Evolutionary conservation across 2,797 vertebrate species (phyloP), one percentile per base, ranked within the genome.

Genomic region (Enteromius trimaculatus): DNA sequence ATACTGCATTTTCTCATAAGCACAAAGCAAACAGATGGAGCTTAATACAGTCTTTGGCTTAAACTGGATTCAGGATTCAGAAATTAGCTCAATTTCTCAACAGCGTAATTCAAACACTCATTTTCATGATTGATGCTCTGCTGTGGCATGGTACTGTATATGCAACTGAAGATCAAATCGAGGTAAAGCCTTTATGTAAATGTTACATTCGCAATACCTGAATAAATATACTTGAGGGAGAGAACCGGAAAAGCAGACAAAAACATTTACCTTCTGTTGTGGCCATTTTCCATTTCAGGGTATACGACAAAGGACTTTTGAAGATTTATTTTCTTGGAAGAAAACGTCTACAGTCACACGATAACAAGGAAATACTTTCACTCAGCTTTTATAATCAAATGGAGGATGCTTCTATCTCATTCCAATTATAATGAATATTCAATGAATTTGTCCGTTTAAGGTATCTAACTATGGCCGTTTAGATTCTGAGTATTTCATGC

Each of bases 61-160:
- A 84, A 91, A 88, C 88, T 75, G 3, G 29, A 23, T 93, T 83
- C 92, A 92, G 92, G 92, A 94, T 93, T 80, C 90, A 84, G 87
- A 70, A 51, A 62, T 53, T 17, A 74, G 53, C 66, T 77, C 31
- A 80, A 79, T 60, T 72, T 34, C 23, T 60, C 58, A 47, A 66
- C 34, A 11, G 34, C 31, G 5, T 62, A 86, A 89, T 72, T 86
- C 74, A 88, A 85, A 88, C 84, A 88, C 42, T 68, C 58, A 71
- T 17, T 49, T 44, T 29, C 29, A 86, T 89, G 89, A 91, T 79
- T 84, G 62, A 90, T 89, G 44, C 39, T 0, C 6, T 26, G 4
- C 65, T 16, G 64, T 87, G 87, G 71, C 86, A 80, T 64, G 58
- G 34, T 10, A 37, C 34, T 34, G 31, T 34, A 13, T 74, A 66